Percentiles rank a stretch among this genome's conserved stretches.
Conservation (phyloP, 1,140 invertebrate species). For the Euwallacea similis region DNA sequence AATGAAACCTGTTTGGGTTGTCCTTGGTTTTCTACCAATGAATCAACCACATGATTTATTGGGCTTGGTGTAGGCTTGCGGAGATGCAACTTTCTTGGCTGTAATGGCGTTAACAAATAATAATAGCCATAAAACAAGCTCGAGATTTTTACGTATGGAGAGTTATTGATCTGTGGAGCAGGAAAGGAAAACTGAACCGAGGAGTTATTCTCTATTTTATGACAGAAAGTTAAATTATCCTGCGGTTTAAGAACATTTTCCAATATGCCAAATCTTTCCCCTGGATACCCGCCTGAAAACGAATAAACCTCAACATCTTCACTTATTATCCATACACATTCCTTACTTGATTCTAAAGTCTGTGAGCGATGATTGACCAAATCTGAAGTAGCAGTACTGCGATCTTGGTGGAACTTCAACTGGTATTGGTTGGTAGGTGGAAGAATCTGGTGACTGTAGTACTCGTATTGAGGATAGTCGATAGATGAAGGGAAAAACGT, state of each 20-base stretch:
- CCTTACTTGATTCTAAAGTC: conserved; percentile 28
- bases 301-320: background rate
- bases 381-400: conserved; percentile 37
- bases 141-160: conserved; percentile 4
- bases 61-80: conserved; percentile 15
- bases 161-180: conserved; percentile 9
- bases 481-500: conserved; percentile 27
- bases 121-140: background rate
- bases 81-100: conserved; percentile 35
- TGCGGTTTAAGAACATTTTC: conserved; percentile 8
- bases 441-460: conserved; percentile 30
- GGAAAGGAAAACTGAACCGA: conserved; percentile 3
- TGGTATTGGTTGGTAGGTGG: conserved; percentile 21
- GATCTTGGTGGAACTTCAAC: conserved; percentile 40
- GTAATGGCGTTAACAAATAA: conserved; percentile 6
- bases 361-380: conserved; percentile 8
- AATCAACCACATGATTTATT: conserved; percentile 28
- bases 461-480: conserved; percentile 21
- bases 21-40: conserved; percentile 16
- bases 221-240: conserved; percentile 13
- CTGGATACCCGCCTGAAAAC: background rate
- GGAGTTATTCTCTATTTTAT: background rate
- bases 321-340: background rate
- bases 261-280: background rate
- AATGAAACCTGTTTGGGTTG: conserved; percentile 28